Percentiles rank a stretch among this genome's conserved stretches.
Evolutionary conservation across 2,113 vertebrate species (phyloP).

Genomic region (Blennius ocellaris): DNA sequence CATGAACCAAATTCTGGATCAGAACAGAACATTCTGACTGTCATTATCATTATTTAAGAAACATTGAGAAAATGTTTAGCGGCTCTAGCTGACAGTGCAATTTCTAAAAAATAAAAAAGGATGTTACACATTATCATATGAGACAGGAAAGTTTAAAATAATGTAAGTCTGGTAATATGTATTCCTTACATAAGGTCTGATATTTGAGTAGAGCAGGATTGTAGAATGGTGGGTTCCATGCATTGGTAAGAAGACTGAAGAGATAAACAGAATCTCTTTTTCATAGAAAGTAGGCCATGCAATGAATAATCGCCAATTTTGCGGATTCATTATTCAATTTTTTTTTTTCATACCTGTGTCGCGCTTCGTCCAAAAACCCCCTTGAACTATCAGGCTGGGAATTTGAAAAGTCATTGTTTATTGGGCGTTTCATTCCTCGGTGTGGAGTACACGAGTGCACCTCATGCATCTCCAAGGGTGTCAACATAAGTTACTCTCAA

Average conservation of each 20-base stretch:
- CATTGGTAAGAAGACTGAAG: constrained; percentile 47
- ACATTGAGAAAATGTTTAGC: no score
- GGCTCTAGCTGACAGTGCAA: no score
- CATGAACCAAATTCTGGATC: no score
- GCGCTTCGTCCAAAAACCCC: not conserved
- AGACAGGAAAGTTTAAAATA: constrained; percentile 20
- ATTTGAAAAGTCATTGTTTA: not conserved
- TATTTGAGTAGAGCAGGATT: constrained; percentile 40
- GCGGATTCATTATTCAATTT: not conserved
- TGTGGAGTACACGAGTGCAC: not conserved
- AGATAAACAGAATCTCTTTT: constrained; percentile 22
- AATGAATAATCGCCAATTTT: not conserved
- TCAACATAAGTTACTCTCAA: constrained; percentile 52
- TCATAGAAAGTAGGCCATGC: constrained; percentile 23
- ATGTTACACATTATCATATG: constrained; percentile 25
- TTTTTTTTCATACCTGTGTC: not conserved
- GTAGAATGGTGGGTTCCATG: constrained; percentile 20
- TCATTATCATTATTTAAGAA: no score
- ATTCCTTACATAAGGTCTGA: constrained; percentile 59
- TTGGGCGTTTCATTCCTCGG: constrained; percentile 4
- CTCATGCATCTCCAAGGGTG: constrained; percentile 36
- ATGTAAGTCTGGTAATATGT: constrained; percentile 48
- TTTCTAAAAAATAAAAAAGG: no score
- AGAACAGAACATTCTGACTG: no score
- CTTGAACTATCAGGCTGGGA: not conserved